These are phyloP conservation scores for Probosciger aterrimus DNA, from an alignment of 2,113 vertebrate species.

Conservation along the genomic window DNA sequence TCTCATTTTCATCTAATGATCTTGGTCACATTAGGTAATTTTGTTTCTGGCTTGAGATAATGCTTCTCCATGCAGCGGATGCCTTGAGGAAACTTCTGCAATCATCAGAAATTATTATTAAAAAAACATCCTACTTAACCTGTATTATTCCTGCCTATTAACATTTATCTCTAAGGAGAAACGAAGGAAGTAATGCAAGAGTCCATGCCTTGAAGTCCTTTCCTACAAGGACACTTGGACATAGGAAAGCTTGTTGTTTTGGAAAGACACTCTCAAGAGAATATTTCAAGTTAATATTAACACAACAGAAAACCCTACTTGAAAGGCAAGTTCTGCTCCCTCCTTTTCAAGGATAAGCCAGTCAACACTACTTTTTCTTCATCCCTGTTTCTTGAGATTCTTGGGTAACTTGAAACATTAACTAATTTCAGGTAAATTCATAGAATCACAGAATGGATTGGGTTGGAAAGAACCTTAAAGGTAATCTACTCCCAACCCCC, in stretches of 20 bases:
- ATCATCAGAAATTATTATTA: not conserved
- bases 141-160: not conserved
- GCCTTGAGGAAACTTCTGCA: not conserved
- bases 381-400: not conserved
- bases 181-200: not conserved
- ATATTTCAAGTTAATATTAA: not conserved
- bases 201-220: not conserved
- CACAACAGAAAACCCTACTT: not conserved
- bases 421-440: not conserved
- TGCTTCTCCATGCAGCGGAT: not conserved
- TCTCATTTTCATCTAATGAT: not conserved
- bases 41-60: not conserved
- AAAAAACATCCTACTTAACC: not conserved
- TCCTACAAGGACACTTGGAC: not conserved
- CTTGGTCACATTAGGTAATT: rapidly evolving
- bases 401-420: not conserved
- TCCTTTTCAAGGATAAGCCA: not conserved
- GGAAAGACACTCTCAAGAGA: not conserved
- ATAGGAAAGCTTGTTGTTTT: not conserved
- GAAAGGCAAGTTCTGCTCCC: not conserved
- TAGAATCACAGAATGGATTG: not conserved
- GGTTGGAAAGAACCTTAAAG: not conserved
- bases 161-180: not conserved
- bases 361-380: not conserved
- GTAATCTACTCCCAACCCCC: not conserved